These are phyloP conservation scores for Lordiphosa stackelbergi DNA, from an alignment of 1,140 invertebrate species.

Conservation along the genomic window DNA sequence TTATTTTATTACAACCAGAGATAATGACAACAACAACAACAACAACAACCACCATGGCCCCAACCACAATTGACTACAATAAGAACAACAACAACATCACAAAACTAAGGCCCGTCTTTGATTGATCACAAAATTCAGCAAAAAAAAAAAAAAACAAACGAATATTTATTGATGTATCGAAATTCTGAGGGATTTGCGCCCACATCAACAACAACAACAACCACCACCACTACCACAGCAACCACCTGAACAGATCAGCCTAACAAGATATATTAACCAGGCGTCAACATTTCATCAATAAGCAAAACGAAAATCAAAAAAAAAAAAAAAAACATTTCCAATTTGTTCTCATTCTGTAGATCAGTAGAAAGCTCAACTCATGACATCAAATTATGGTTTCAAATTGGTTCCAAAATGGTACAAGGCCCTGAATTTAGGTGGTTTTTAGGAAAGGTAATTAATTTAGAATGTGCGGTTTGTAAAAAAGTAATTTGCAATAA, in stretches of 20 bases:
- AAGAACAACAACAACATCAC: constrained; percentile 51
- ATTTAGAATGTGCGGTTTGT: too few species aligned
- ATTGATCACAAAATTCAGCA: constrained; percentile 22
- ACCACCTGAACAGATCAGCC: constrained; percentile 1
- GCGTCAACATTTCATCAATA: constrained; percentile 18
- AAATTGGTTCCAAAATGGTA: constrained; percentile 5
- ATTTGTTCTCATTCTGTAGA: background rate
- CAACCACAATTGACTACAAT: constrained; percentile 38
- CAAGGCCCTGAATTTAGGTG: too few species aligned
- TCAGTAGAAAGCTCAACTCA: background rate
- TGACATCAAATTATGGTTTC: background rate
- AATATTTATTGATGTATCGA: too few species aligned
- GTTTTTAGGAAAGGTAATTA: too few species aligned
- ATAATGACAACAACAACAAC: constrained; percentile 63
- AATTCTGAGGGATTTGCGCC: too few species aligned
- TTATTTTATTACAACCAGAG: constrained; percentile 77
- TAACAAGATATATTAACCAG: background rate
- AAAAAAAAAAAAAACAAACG: too few species aligned
- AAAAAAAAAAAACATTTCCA: constrained; percentile 18
- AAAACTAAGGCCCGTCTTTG: constrained; percentile 62
- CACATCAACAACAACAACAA: constrained; percentile 12
- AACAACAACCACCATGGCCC: constrained; percentile 32
- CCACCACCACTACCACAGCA: constrained; percentile 24
- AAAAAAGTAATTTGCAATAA: too few species aligned
- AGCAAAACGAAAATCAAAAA: constrained; percentile 5